Conservation (phyloP, 2,888 invertebrate genomes). For the Nezara viridula region DNA sequence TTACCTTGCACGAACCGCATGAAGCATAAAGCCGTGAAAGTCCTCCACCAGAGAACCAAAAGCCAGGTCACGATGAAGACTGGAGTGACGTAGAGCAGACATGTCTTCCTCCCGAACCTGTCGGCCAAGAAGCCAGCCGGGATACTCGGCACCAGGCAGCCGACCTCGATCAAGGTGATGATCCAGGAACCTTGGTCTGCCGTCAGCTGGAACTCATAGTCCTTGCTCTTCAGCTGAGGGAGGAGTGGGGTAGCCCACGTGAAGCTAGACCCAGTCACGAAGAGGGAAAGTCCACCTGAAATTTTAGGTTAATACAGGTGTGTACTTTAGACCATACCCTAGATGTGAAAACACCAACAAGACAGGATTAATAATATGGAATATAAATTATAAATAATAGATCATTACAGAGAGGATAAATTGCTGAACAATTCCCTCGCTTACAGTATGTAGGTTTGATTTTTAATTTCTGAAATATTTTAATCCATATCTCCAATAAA, state of each 20-base stretch:
- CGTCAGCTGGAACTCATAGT: background rate
- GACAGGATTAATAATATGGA: too few species aligned
- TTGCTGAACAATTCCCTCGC: too few species aligned
- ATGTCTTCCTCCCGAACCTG: background rate
- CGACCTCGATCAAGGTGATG: background rate
- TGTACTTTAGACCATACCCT: too few species aligned
- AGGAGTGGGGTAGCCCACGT: constrained; percentile 65
- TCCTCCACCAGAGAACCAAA: background rate
- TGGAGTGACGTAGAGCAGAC: background rate
- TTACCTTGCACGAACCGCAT: background rate
- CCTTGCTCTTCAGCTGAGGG: constrained; percentile 60
- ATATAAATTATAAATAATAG: too few species aligned
- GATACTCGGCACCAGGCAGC: background rate
- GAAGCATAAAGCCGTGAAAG: background rate
- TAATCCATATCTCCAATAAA: too few species aligned
- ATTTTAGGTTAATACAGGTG: background rate
- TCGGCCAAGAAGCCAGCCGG: background rate
- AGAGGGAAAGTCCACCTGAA: constrained; percentile 64
- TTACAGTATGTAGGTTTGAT: too few species aligned
- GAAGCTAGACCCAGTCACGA: constrained; percentile 64
- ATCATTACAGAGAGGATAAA: too few species aligned
- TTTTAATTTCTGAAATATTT: too few species aligned
- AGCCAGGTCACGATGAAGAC: background rate
- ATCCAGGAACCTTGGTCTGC: background rate
- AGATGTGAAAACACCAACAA: too few species aligned